Conservation (phyloP, 1,140 invertebrate genomes). For the Drosophila kohkoa region DNA sequence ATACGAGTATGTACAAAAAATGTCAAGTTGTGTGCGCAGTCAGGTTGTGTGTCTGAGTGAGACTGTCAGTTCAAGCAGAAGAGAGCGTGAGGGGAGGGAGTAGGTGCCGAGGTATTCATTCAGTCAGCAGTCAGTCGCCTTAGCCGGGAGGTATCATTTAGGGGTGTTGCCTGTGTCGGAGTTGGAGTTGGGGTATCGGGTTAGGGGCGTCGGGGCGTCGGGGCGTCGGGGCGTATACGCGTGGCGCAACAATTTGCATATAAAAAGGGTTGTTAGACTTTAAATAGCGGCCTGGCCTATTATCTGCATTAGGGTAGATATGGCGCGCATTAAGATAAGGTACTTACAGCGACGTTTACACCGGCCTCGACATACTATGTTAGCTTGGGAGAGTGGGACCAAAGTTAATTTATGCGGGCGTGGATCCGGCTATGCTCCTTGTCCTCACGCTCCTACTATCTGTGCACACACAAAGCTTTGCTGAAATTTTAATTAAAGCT, state of each 20-base stretch:
- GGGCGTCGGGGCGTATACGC: slow-evolving; percentile 68
- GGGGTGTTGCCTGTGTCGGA: neutral
- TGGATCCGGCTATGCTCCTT: slow-evolving; percentile 35
- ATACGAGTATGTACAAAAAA: slow-evolving; percentile 63
- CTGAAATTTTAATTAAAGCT: slow-evolving; percentile 80
- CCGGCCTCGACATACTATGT: slow-evolving; percentile 30
- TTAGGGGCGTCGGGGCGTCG: slow-evolving; percentile 54
- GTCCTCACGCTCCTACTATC: neutral
- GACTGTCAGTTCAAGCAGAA: neutral
- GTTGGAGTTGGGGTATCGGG: slow-evolving; percentile 18
- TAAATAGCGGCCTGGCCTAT: slow-evolving; percentile 79
- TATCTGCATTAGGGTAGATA: slow-evolving; percentile 82
- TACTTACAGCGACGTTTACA: slow-evolving; percentile 77
- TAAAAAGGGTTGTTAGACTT: slow-evolving; percentile 83
- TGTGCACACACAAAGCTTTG: slow-evolving; percentile 37
- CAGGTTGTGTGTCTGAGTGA: slow-evolving; percentile 21
- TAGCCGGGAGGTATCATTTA: neutral
- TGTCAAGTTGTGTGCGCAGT: slow-evolving; percentile 67
- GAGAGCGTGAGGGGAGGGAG: neutral
- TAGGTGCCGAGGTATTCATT: slow-evolving; percentile 22
- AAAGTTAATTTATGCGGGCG: slow-evolving; percentile 81
- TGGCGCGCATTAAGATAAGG: slow-evolving; percentile 79
- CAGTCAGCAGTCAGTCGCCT: slow-evolving; percentile 31
- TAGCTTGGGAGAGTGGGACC: slow-evolving; percentile 18
- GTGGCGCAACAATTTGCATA: slow-evolving; percentile 81